Evolutionary conservation across 2,888 invertebrate species (phyloP), one percentile per base, ranked within the genome.

Genomic region (Spodoptera littoralis): DNA sequence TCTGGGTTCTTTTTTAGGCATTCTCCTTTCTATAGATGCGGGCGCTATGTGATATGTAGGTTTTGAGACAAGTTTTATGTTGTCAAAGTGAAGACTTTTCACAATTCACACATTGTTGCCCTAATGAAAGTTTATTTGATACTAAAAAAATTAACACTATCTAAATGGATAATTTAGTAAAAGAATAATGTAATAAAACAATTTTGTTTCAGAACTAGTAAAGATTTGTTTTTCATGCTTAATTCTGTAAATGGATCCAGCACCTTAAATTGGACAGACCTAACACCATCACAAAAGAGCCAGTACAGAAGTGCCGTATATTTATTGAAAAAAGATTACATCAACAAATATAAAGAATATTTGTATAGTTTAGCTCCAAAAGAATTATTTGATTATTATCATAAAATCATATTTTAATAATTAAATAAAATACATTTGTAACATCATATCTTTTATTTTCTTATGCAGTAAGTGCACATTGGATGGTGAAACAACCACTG

Each of bases 281-380:
- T 93, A 70, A 53, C 84, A 52, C 45, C 3, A 18, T 42, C 30
- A 61, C 84, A 90, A 70, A 92, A 86, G 74, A 70, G 43, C 5
- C 77, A 78, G 55, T 93, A 92, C 65, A 80, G 74, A 50, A 76
- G 65, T 50, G 92, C 92, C 58, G 82, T 88, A 11, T 62, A 70
- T 11, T 44, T 73, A 11, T 80, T 94, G 50, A 93, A 92, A 81
- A 87, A 75, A 57, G 87, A 90, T 45, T 94, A 91, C 66, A 84
- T 94, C 41, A 79, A 70, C 18, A 86, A 90, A 55, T 93, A 90
- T 73, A 88, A 81, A 77, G 73, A 76, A 60, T 93, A 90, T 82
- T 84, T 94, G 76, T 88, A 92, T 71, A 90, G 84, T 65, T 85
- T 93, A 56, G 60, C 88, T 36, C 58, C 84, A 41, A 83, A 74